Conservation (phyloP, 2,113 vertebrate species). For the Epinephelus fuscoguttatus region DNA sequence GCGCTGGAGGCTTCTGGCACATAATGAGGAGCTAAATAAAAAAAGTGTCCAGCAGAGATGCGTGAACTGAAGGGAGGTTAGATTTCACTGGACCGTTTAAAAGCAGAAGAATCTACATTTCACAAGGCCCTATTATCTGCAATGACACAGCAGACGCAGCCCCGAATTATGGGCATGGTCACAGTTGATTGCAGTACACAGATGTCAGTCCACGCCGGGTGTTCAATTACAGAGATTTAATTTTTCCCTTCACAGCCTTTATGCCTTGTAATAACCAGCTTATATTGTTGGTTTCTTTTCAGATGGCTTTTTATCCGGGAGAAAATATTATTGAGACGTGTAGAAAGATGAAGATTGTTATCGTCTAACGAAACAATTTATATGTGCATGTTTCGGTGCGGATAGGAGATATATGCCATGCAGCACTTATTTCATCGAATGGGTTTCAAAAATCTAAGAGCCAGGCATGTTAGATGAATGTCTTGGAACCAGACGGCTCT, state of each 20-base stretch:
- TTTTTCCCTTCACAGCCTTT: constrained; percentile 39
- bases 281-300: constrained; percentile 18
- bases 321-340: not conserved
- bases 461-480: not conserved
- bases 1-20: constrained; percentile 3
- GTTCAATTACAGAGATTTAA: constrained; percentile 43
- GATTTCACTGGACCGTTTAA: constrained; percentile 26
- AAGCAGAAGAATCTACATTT: constrained; percentile 40
- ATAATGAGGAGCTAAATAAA: constrained; percentile 57
- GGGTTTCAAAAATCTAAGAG: constrained; percentile 13
- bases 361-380: not conserved
- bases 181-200: constrained; percentile 40
- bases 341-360: not conserved
- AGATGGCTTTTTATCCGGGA: not conserved
- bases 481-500: constrained; percentile 44
- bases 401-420: not conserved
- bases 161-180: constrained; percentile 21
- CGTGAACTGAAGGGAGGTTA: constrained; percentile 25
- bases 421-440: constrained; percentile 38
- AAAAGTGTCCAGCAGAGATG: constrained; percentile 42
- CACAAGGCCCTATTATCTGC: constrained; percentile 26
- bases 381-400: not conserved
- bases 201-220: constrained; percentile 33
- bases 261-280: constrained; percentile 19
- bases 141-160: constrained; percentile 24